Evolutionary conservation across 1,140 invertebrate species (phyloP).

Genomic region (Lordiphosa mommai): DNA sequence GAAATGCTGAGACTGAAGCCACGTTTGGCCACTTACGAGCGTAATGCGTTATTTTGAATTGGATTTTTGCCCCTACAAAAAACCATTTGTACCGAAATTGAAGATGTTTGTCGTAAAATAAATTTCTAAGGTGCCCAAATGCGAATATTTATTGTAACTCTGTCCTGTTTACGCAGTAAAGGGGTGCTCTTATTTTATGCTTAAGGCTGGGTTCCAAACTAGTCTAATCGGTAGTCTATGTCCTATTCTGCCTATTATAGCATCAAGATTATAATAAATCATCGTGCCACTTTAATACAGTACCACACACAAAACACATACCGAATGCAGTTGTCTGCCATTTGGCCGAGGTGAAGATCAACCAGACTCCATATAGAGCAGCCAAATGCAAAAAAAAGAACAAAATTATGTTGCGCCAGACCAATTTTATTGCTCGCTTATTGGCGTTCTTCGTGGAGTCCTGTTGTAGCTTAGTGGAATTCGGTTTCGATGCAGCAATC

Average conservation of each 20-base stretch:
- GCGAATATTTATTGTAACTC: too few species aligned
- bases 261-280: constrained; percentile 27
- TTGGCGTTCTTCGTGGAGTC: constrained; percentile 75
- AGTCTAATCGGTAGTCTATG: constrained; percentile 21
- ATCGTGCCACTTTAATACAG: constrained; percentile 31
- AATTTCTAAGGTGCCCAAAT: too few species aligned
- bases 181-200: background rate
- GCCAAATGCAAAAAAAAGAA: constrained; percentile 92
- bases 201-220: background rate
- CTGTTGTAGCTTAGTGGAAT: constrained; percentile 53
- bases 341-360: constrained; percentile 89
- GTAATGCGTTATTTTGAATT: too few species aligned
- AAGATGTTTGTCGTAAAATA: too few species aligned
- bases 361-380: constrained; percentile 91
- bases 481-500: constrained; percentile 44
- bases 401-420: constrained; percentile 95
- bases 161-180: too few species aligned
- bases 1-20: too few species aligned
- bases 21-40: too few species aligned
- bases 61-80: too few species aligned
- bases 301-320: constrained; percentile 80
- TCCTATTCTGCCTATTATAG: constrained; percentile 11
- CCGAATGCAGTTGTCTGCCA: constrained; percentile 88
- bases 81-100: too few species aligned
- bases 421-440: constrained; percentile 83